A percentile compares a stretch with the other conserved stretches of the same genome.
phyloP scores from a whole-genome alignment of 2,888 invertebrate genomes.

The Polydrusus tereticollis region DNA sequence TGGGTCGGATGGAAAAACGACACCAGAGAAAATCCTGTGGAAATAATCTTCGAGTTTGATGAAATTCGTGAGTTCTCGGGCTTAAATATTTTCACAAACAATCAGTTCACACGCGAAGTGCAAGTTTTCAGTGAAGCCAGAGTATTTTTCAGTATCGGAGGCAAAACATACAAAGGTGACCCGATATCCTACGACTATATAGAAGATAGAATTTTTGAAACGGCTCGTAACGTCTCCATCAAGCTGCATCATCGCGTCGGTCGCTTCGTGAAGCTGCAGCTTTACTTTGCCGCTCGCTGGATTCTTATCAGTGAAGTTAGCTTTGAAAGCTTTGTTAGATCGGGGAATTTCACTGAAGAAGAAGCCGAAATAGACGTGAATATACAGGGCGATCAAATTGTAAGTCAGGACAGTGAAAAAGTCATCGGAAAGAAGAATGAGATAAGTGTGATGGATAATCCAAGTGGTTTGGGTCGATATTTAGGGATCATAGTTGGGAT shows the following conservation, averaged over 20 bases:
- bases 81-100: constrained; percentile 86
- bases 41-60: constrained; percentile 86
- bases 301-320: constrained; percentile 90
- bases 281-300: constrained; percentile 86
- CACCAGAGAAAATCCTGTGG: constrained; percentile 74
- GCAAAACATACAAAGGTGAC: constrained; percentile 79
- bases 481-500: constrained; percentile 64
- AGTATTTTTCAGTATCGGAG: constrained; percentile 85
- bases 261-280: constrained; percentile 81
- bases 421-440: constrained; percentile 58
- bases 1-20: constrained; percentile 95
- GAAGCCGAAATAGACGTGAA: constrained; percentile 37
- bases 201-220: constrained; percentile 84
- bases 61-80: constrained; percentile 87
- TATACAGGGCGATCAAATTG: constrained; percentile 57
- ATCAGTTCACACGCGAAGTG: constrained; percentile 87
- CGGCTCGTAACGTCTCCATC: constrained; percentile 84
- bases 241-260: constrained; percentile 86
- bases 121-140: constrained; percentile 86
- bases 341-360: constrained; percentile 62
- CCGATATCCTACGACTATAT: constrained; percentile 80
- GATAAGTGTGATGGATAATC: constrained; percentile 62
- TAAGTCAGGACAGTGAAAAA: constrained; percentile 53
- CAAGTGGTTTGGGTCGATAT: constrained; percentile 60
- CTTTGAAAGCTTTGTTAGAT: constrained; percentile 76